Evolutionary conservation across 2,113 vertebrate species (phyloP).

Genomic region (Neoarius graeffei): DNA sequence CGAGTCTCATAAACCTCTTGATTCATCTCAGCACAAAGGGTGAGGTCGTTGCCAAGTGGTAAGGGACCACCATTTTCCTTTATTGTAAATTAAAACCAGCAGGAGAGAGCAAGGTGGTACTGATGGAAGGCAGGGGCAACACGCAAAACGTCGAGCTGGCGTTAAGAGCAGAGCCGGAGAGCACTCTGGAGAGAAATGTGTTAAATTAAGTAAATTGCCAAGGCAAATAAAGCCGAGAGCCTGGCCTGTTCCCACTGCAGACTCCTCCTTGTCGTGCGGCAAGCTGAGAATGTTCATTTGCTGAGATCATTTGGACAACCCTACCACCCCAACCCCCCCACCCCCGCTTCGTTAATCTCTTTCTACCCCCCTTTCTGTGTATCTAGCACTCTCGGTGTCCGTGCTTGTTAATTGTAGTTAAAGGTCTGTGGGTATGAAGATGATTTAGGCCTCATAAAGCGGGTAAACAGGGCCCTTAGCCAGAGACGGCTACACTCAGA

Average conservation of each 20-base stretch:
- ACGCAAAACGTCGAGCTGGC: slow-evolving; percentile 1
- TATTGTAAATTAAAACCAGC: slow-evolving; percentile 48
- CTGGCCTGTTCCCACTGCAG: slow-evolving; percentile 41
- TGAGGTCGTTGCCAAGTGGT: slow-evolving; percentile 12
- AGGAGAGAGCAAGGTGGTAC: slow-evolving; percentile 21
- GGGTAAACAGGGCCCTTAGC: slow-evolving; percentile 74
- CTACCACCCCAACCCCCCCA: slow-evolving; percentile 53
- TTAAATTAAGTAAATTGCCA: slow-evolving; percentile 54
- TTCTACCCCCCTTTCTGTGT: slow-evolving; percentile 65
- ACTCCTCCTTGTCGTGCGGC: slow-evolving; percentile 51
- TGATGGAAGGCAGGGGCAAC: slow-evolving; percentile 28
- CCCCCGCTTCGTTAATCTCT: slow-evolving; percentile 67
- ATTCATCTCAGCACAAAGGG: slow-evolving; percentile 9
- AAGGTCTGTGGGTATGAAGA: slow-evolving; percentile 73
- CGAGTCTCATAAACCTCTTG: slow-evolving; percentile 16
- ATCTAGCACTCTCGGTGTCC: slow-evolving; percentile 64
- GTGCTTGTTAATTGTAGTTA: slow-evolving; percentile 77
- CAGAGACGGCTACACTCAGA: slow-evolving; percentile 66
- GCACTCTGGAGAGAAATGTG: slow-evolving; percentile 49
- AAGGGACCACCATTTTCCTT: slow-evolving; percentile 33
- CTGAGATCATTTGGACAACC: slow-evolving; percentile 65
- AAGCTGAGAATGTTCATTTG: slow-evolving; percentile 54
- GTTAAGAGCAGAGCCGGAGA: slow-evolving; percentile 31
- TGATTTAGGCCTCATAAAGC: slow-evolving; percentile 76
- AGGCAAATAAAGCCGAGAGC: slow-evolving; percentile 55